A percentile compares a stretch with the other conserved stretches of the same genome.
Conservation (phyloP, 2,888 invertebrate species). For the Anticlea derivata region DNA sequence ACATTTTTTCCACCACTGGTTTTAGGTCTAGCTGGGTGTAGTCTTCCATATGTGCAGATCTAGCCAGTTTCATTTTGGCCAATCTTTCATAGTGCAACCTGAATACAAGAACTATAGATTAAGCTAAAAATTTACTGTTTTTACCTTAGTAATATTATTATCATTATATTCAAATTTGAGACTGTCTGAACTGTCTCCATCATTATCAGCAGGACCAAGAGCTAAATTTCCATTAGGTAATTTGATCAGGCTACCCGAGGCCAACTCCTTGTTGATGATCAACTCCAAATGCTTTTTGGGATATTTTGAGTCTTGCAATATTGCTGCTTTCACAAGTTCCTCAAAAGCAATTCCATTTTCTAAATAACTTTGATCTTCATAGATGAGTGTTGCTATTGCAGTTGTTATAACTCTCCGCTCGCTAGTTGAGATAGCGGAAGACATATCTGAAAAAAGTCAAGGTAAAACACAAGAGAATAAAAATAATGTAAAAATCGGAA, state of each 20-base stretch:
- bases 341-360: constrained; percentile 88
- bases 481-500: neutral
- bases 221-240: constrained; percentile 88
- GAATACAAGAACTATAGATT: no score
- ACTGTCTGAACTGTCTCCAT: constrained; percentile 81
- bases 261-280: constrained; percentile 88
- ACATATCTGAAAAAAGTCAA: constrained; percentile 61
- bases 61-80: no score
- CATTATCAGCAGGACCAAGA: constrained; percentile 85
- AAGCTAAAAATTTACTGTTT: neutral
- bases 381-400: constrained; percentile 88
- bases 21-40: no score
- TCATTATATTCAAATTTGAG: constrained; percentile 77
- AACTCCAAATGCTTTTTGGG: constrained; percentile 85
- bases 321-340: constrained; percentile 86
- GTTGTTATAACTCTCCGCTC: constrained; percentile 85
- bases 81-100: no score
- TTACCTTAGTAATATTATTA: constrained; percentile 72
- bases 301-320: constrained; percentile 86
- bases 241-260: constrained; percentile 86
- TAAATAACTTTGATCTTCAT: constrained; percentile 88
- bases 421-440: constrained; percentile 64
- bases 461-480: constrained; percentile 4
- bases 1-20: no score
- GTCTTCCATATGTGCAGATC: no score